These are phyloP conservation scores for Gymnogyps californianus DNA, from an alignment of 2,113 vertebrate genomes.

Conservation along the genomic window DNA sequence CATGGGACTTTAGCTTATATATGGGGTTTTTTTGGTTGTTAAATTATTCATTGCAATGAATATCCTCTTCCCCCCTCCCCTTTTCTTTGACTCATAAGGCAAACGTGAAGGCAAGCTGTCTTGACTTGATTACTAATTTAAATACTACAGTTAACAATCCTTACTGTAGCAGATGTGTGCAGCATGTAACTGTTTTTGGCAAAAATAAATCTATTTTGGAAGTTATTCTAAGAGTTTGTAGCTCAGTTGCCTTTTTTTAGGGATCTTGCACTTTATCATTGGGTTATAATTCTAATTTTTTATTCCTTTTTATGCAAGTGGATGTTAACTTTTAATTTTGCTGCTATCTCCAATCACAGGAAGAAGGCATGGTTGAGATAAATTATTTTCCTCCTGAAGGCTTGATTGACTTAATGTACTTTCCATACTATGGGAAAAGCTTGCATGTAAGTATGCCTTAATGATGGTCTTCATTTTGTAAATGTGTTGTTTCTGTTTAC, in stretches of 20 bases:
- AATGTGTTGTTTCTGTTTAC: not conserved
- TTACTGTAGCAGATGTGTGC: not conserved
- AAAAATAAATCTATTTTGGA: not conserved
- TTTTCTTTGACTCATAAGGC: not conserved
- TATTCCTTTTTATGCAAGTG: not conserved
- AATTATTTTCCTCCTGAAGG: conserved; percentile 81
- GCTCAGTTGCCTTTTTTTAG: not conserved
- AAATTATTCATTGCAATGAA: not conserved
- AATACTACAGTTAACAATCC: not conserved
- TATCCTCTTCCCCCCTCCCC: not conserved
- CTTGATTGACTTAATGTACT: conserved; percentile 91
- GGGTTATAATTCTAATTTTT: not conserved
- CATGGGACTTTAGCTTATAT: not conserved
- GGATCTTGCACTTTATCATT: not conserved
- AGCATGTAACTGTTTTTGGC: not conserved
- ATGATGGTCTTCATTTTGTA: not conserved
- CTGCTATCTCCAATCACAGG: conserved; percentile 72
- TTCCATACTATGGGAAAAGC: conserved; percentile 94
- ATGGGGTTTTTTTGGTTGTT: not conserved
- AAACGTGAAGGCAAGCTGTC: not conserved
- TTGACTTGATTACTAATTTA: not conserved
- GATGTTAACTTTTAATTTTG: not conserved
- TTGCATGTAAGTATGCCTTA: conserved; percentile 85
- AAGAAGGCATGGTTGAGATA: conserved; percentile 67
- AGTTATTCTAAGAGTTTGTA: not conserved